A percentile compares a stretch with the other conserved stretches of the same genome.
phyloP scores from a whole-genome alignment of 2,888 invertebrate genomes.

The Acleris emargana region DNA sequence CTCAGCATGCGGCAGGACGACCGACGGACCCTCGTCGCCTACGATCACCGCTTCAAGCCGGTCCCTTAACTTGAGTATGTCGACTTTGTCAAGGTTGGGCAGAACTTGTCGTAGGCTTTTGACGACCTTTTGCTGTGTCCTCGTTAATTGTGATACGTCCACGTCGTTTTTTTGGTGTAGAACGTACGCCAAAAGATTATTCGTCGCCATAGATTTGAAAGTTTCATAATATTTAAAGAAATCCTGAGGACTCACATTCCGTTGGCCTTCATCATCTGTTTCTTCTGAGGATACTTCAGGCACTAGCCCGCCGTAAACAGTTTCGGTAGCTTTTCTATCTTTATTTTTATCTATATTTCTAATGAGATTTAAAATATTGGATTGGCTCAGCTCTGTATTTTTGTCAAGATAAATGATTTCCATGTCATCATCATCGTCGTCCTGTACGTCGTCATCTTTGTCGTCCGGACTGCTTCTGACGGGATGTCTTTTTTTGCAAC shows the following conservation, averaged over 20 bases:
- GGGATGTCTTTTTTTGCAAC: background rate
- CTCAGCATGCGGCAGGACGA: conserved; percentile 44
- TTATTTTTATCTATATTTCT: background rate
- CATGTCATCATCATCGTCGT: background rate
- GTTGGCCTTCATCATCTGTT: background rate
- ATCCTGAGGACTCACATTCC: background rate
- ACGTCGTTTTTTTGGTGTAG: conserved; percentile 2
- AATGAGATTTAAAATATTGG: no score
- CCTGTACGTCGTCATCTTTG: background rate
- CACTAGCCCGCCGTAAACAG: no score
- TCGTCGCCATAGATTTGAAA: background rate
- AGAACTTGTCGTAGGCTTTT: conserved; percentile 17
- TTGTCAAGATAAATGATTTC: background rate
- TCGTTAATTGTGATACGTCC: conserved; percentile 6
- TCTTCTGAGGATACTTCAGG: background rate
- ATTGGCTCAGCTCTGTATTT: background rate
- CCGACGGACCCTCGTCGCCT: conserved; percentile 33
- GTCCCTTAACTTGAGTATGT: conserved; percentile 36
- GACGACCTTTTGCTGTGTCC: conserved; percentile 2
- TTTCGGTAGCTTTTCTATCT: no score
- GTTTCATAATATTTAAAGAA: background rate
- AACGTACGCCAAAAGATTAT: conserved; percentile 7
- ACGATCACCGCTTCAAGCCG: conserved; percentile 39
- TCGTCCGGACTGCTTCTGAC: background rate
- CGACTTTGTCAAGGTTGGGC: conserved; percentile 39